A percentile compares a stretch with the other conserved stretches of the same genome.
Evolutionary conservation across 2,888 invertebrate species (phyloP).

Genomic region (Drosophila pseudotalamancana): DNA sequence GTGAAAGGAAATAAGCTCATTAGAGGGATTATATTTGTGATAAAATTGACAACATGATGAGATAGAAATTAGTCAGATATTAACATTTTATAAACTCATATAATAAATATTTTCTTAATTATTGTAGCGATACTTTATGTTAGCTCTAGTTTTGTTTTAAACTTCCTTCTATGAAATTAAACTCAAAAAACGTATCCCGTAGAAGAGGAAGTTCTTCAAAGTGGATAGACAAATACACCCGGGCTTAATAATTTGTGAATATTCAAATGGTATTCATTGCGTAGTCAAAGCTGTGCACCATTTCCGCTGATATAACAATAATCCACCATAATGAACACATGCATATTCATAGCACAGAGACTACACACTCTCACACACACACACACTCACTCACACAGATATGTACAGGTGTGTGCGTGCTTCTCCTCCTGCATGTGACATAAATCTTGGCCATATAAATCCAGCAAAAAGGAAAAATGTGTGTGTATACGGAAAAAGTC

Average conservation of each 20-base stretch:
- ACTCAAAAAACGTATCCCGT: background rate
- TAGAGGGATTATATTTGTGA: background rate
- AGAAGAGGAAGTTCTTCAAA: background rate
- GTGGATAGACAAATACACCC: background rate
- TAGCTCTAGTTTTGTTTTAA: too few relatives aligned
- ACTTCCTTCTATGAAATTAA: too few relatives aligned
- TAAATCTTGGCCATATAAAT: conserved; percentile 74
- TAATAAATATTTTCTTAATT: too few relatives aligned
- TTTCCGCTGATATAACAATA: conserved; percentile 74
- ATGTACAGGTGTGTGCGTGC: conserved; percentile 22
- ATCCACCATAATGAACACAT: conserved; percentile 70
- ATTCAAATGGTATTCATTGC: conserved; percentile 68
- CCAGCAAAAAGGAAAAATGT: conserved; percentile 26
- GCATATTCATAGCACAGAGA: conserved; percentile 70
- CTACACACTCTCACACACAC: conserved; percentile 2
- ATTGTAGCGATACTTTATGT: too few relatives aligned
- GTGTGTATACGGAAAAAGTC: conserved; percentile 14
- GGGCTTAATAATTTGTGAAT: conserved; percentile 35
- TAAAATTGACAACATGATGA: too few relatives aligned
- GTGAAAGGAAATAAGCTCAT: background rate
- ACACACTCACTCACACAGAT: background rate
- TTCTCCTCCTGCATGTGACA: conserved; percentile 59
- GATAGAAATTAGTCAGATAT: background rate
- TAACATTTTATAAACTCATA: too few relatives aligned
- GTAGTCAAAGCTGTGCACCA: conserved; percentile 66